Percentiles rank a stretch among this genome's conserved stretches.
Evolutionary conservation across 2,888 invertebrate species (phyloP).

Genomic region (Luperina nickerlii): DNA sequence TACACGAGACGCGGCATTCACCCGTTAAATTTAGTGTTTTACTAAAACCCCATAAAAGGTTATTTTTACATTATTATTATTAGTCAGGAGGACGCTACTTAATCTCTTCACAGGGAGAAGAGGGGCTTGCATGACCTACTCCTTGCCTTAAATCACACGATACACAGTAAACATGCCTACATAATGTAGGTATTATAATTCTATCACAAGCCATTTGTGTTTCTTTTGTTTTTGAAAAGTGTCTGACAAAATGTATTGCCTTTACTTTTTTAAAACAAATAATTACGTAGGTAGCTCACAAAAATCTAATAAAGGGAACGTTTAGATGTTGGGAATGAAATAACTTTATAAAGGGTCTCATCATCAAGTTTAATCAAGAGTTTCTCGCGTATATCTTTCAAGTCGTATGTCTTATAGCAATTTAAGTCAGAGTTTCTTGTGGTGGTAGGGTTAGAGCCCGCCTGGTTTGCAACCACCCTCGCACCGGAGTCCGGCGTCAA

Average conservation of each 20-base stretch:
- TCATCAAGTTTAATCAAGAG: neutral
- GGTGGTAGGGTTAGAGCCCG: no score
- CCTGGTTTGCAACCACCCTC: no score
- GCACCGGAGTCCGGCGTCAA: no score
- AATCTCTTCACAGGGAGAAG: constrained; percentile 8
- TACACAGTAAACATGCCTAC: no score
- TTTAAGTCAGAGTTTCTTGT: neutral
- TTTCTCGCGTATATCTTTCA: neutral
- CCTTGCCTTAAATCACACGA: neutral
- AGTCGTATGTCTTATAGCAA: neutral
- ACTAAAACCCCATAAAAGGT: neutral
- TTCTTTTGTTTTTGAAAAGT: neutral
- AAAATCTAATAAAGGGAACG: neutral
- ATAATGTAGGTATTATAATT: neutral
- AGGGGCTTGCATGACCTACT: neutral
- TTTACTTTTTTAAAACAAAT: neutral
- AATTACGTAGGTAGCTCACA: neutral
- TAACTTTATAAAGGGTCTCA: neutral
- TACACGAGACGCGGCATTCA: no score
- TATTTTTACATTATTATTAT: neutral
- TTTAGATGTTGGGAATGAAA: neutral
- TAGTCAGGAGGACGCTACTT: neutral
- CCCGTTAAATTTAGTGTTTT: neutral
- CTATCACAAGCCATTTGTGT: neutral
- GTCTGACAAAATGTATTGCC: neutral